A percentile compares a stretch with the other conserved stretches of the same genome.
phyloP scores from a whole-genome alignment of 2,113 vertebrate species.

The Cardinalis cardinalis region DNA sequence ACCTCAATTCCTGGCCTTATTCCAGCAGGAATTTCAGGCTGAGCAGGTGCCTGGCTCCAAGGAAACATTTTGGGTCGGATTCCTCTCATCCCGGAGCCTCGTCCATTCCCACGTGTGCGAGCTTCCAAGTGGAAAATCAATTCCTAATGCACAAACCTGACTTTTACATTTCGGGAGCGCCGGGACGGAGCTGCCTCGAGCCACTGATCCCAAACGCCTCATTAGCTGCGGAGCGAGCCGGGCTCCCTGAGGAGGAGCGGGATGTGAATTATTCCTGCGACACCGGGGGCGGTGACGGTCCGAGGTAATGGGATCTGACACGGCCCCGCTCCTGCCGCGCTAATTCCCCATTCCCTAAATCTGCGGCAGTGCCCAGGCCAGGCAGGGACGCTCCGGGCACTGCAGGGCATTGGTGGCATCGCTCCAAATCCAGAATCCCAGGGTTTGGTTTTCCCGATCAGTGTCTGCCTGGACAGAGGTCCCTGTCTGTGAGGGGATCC shows the following conservation, averaged over 20 bases:
- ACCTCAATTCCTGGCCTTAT: rapidly evolving
- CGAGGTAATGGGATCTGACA: not conserved
- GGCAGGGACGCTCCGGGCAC: not conserved
- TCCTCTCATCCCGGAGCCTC: not conserved
- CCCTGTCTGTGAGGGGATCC: not conserved
- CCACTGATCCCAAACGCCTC: slow-evolving; percentile 20
- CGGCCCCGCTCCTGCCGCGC: rapidly evolving
- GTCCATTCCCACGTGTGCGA: not conserved
- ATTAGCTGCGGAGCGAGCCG: not conserved
- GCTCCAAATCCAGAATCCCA: rapidly evolving
- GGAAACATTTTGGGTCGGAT: not conserved
- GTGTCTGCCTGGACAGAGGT: rapidly evolving
- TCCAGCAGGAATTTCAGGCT: not conserved
- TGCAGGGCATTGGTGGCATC: rapidly evolving
- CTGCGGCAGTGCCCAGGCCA: not conserved
- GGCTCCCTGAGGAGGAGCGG: not conserved
- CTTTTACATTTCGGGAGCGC: not conserved
- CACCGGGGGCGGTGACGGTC: not conserved
- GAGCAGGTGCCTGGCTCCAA: rapidly evolving
- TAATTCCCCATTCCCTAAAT: not conserved
- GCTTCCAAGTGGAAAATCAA: not conserved
- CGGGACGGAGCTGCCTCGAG: not conserved
- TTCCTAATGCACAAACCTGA: not conserved
- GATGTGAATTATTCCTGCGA: slow-evolving; percentile 26
- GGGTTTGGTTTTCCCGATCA: rapidly evolving